These are phyloP conservation scores for Tachina fera DNA, from an alignment of 2,888 invertebrate genomes.

Conservation along the genomic window DNA sequence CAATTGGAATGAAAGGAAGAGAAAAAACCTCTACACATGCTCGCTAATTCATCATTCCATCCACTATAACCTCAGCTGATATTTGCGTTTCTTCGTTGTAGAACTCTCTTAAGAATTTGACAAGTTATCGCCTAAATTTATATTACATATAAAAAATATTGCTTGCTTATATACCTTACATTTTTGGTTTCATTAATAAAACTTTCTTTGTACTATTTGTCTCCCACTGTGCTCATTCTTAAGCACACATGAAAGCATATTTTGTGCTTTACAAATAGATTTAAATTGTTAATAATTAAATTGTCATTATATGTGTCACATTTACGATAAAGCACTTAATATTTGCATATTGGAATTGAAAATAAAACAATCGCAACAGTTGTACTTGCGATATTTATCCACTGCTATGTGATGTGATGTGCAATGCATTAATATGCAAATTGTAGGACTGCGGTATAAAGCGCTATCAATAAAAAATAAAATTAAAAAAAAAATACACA, in stretches of 20 bases:
- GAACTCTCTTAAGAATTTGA: no score
- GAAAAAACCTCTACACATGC: no score
- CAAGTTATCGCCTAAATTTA: no score
- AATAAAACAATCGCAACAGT: conserved; percentile 28
- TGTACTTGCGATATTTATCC: neutral
- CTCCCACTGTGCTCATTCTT: neutral
- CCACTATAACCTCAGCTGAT: no score
- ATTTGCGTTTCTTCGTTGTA: no score
- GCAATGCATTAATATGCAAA: conserved; percentile 28
- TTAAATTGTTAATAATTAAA: conserved; percentile 65
- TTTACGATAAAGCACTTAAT: conserved; percentile 58
- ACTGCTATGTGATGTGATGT: conserved; percentile 21
- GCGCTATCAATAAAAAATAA: conserved; percentile 21
- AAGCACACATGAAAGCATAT: neutral
- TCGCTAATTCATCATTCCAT: no score
- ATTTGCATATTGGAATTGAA: conserved; percentile 56
- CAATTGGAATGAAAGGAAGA: no score
- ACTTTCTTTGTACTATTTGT: neutral
- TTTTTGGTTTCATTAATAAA: no score
- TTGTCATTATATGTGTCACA: conserved; percentile 64
- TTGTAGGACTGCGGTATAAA: neutral
- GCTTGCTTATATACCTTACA: no score
- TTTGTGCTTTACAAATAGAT: conserved; percentile 46
- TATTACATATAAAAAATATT: no score
- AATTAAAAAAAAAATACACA: neutral